Evolutionary conservation across 2,888 invertebrate species (phyloP).

Genomic region (Eueremaeus valkanovi): DNA sequence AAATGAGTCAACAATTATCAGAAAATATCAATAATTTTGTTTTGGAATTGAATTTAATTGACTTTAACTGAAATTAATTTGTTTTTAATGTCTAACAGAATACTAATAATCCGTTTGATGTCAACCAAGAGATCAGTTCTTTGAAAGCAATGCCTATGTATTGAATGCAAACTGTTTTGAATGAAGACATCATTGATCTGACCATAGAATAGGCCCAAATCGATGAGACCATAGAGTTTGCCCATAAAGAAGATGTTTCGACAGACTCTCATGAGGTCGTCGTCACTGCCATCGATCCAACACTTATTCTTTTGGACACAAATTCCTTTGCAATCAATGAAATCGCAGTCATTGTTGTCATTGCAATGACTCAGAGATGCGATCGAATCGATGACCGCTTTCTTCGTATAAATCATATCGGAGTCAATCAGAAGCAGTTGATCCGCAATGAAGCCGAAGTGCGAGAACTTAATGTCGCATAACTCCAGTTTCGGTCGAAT

Average conservation of each 20-base stretch:
- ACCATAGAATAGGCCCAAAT: conserved; percentile 11
- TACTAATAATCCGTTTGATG: not conserved
- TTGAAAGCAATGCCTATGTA: not conserved
- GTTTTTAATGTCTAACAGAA: conserved; percentile 1
- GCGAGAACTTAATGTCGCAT: conserved; percentile 56
- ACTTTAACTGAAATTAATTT: too few relatives aligned
- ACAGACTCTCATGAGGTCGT: conserved; percentile 40
- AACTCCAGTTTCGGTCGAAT: conserved; percentile 54
- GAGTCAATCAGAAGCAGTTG: conserved; percentile 49
- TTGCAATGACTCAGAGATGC: conserved; percentile 47
- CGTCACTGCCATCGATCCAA: conserved; percentile 29
- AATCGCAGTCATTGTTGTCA: conserved; percentile 50
- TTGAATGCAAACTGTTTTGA: not conserved
- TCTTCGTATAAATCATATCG: conserved; percentile 50
- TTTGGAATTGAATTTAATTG: too few relatives aligned
- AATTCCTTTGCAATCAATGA: conserved; percentile 52
- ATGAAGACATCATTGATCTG: conserved; percentile 2
- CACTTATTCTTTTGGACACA: conserved; percentile 47
- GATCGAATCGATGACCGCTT: conserved; percentile 46
- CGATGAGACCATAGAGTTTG: conserved; percentile 25
- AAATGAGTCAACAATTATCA: too few relatives aligned
- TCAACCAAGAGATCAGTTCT: conserved; percentile 4
- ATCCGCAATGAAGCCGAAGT: conserved; percentile 50
- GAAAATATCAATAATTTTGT: too few relatives aligned
- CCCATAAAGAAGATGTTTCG: conserved; percentile 42